A percentile compares a stretch with the other conserved stretches of the same genome.
Conservation (phyloP, 2,888 invertebrate species). For the Archips xylosteana region DNA sequence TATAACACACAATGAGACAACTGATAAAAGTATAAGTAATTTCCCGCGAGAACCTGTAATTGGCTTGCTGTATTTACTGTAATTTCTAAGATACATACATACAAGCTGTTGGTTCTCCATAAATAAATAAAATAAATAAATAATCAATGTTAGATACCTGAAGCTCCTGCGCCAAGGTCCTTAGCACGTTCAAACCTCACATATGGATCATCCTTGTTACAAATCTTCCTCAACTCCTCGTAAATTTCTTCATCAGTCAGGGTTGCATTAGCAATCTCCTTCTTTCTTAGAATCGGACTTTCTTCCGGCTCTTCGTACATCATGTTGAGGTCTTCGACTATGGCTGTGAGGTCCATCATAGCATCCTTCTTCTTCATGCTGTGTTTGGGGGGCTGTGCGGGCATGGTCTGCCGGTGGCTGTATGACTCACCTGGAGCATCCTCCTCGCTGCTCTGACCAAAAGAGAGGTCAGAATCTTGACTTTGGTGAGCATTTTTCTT, state of each 20-base stretch:
- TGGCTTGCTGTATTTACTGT: too few relatives aligned
- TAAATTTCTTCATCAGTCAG: slow-evolving; percentile 91
- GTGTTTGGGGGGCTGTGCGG: slow-evolving; percentile 77
- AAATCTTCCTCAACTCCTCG: slow-evolving; percentile 90
- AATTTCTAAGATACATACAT: too few relatives aligned
- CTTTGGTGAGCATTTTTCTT: slow-evolving; percentile 90
- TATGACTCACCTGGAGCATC: slow-evolving; percentile 75
- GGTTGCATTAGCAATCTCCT: slow-evolving; percentile 82
- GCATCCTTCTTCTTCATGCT: slow-evolving; percentile 75
- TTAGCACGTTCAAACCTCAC: slow-evolving; percentile 92
- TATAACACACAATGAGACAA: not conserved
- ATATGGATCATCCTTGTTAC: slow-evolving; percentile 93
- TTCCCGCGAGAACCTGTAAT: too few relatives aligned
- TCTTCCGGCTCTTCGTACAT: slow-evolving; percentile 81
- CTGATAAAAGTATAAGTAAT: too few relatives aligned
- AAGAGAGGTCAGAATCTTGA: slow-evolving; percentile 83
- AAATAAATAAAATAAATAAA: too few relatives aligned
- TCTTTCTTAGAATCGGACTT: slow-evolving; percentile 87
- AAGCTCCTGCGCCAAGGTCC: slow-evolving; percentile 96
- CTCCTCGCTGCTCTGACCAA: slow-evolving; percentile 84
- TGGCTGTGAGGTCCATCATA: slow-evolving; percentile 68
- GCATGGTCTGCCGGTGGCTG: slow-evolving; percentile 84
- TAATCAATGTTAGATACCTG: slow-evolving; percentile 69
- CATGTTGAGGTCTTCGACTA: slow-evolving; percentile 73
- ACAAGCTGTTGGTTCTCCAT: too few relatives aligned